Evolutionary conservation across 2,113 vertebrate species (phyloP).

Genomic region (Brachirus orientalis): DNA sequence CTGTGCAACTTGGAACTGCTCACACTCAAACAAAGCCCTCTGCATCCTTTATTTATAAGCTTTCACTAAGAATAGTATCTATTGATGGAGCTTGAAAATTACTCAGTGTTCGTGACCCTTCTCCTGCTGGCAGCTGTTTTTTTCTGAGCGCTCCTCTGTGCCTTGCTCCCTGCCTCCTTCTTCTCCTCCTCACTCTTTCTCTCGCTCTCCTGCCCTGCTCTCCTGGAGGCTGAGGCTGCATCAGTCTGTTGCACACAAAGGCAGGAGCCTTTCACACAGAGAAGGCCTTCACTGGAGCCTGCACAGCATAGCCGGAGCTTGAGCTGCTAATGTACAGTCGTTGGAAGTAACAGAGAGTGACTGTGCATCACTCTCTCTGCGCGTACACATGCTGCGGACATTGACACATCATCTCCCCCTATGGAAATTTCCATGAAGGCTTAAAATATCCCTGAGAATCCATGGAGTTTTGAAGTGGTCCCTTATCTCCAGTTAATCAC

Average conservation of each 20-base stretch:
- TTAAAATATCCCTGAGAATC: slow-evolving; percentile 80
- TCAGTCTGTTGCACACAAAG: slow-evolving; percentile 68
- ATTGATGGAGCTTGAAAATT: slow-evolving; percentile 59
- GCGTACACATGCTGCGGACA: slow-evolving; percentile 23
- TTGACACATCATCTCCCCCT: slow-evolving; percentile 61
- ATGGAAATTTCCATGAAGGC: slow-evolving; percentile 78
- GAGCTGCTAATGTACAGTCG: slow-evolving; percentile 58
- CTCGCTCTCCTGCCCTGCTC: slow-evolving; percentile 38
- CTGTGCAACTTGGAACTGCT: slow-evolving; percentile 30
- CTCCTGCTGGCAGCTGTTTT: slow-evolving; percentile 65
- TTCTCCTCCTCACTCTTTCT: background rate
- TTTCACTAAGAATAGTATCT: slow-evolving; percentile 63
- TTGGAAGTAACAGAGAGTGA: slow-evolving; percentile 62
- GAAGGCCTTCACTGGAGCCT: slow-evolving; percentile 58
- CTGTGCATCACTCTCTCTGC: slow-evolving; percentile 44
- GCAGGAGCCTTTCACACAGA: slow-evolving; percentile 58
- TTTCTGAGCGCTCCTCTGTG: slow-evolving; percentile 58
- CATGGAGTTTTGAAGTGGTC: slow-evolving; percentile 70
- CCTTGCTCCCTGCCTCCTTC: slow-evolving; percentile 34
- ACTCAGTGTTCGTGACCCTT: slow-evolving; percentile 58
- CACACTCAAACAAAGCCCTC: slow-evolving; percentile 41
- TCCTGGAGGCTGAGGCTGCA: slow-evolving; percentile 67
- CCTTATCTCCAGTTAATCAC: slow-evolving; percentile 81
- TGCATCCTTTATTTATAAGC: slow-evolving; percentile 39
- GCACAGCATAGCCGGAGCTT: slow-evolving; percentile 46